A percentile compares a stretch with the other conserved stretches of the same genome.
phyloP scores from a whole-genome alignment of 1,140 invertebrate genomes.

The Halyomorpha halys region DNA sequence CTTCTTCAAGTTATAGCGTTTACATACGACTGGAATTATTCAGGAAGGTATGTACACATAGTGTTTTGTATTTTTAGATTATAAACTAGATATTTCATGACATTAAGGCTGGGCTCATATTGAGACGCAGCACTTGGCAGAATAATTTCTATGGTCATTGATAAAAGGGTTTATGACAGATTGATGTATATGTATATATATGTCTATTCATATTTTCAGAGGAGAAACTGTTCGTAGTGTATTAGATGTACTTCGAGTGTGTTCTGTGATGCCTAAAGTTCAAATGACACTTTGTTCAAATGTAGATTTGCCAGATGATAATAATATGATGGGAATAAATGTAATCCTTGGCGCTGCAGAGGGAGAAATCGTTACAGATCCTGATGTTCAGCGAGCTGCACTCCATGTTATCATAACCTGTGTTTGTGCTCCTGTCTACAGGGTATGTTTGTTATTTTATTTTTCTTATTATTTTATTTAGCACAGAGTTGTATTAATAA shows the following conservation, averaged over 20 bases:
- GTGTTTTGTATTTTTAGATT: too few relatives aligned
- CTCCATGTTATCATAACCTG: conserved; percentile 82
- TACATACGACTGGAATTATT: conserved; percentile 85
- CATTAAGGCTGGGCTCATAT: too few relatives aligned
- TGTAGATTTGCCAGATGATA: conserved; percentile 63
- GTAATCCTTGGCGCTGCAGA: conserved; percentile 67
- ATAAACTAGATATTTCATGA: too few relatives aligned
- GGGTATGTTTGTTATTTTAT: conserved; percentile 43
- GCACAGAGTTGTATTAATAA: too few relatives aligned
- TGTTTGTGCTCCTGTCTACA: conserved; percentile 79
- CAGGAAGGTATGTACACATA: conserved; percentile 56
- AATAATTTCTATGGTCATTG: too few relatives aligned
- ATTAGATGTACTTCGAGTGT: conserved; percentile 80
- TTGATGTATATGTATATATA: too few relatives aligned
- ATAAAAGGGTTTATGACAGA: too few relatives aligned
- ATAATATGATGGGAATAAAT: conserved; percentile 54
- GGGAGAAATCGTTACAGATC: conserved; percentile 76
- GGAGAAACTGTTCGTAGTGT: conserved; percentile 82
- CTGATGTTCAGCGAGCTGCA: conserved; percentile 85
- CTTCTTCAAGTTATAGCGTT: conserved; percentile 79
- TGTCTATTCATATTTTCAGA: conserved; percentile 41
- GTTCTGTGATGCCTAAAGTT: conserved; percentile 78
- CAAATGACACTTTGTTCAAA: conserved; percentile 70
- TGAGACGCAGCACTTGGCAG: too few relatives aligned
- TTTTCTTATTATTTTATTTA: too few relatives aligned